phyloP scores from a whole-genome alignment of 2,797 vertebrate genomes.

The Xenentodon cancila region DNA sequence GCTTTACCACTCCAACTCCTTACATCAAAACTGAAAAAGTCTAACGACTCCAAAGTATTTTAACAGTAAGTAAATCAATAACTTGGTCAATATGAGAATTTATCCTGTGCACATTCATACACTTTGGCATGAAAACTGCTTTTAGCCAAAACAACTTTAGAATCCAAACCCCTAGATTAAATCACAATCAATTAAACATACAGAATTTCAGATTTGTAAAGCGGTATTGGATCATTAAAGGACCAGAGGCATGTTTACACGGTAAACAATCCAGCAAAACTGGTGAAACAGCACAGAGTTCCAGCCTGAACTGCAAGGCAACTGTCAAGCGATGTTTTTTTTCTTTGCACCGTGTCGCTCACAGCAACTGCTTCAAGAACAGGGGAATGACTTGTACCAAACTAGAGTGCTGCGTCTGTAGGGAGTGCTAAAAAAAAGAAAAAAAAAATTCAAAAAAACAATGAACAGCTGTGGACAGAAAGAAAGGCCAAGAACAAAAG shows the following conservation, averaged over 20 bases:
- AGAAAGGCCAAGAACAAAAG: too few species aligned
- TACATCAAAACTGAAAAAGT: too few species aligned
- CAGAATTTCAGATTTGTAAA: neutral
- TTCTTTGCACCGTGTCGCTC: constrained; percentile 11
- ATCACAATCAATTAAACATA: neutral
- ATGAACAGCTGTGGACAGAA: constrained; percentile 8
- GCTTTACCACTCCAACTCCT: too few species aligned
- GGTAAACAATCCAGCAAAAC: constrained; percentile 26
- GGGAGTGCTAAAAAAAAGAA: constrained; percentile 13
- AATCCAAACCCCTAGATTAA: neutral
- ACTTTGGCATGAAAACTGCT: neutral
- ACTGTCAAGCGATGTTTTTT: constrained; percentile 1
- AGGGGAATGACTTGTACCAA: constrained; percentile 15
- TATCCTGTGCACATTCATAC: too few species aligned
- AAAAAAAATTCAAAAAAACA: too few species aligned
- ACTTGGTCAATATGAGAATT: too few species aligned
- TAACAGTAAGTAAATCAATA: too few species aligned
- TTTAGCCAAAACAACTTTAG: neutral
- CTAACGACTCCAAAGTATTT: too few species aligned
- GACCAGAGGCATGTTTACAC: constrained; percentile 28
- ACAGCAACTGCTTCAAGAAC: constrained; percentile 23
- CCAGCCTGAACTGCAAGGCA: constrained; percentile 23
- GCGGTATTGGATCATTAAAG: neutral
- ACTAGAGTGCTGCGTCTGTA: constrained; percentile 49
- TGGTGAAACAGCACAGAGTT: constrained; percentile 33